Evolutionary conservation across 2,113 vertebrate genomes (phyloP).

Genomic region (Aphelocoma coerulescens): DNA sequence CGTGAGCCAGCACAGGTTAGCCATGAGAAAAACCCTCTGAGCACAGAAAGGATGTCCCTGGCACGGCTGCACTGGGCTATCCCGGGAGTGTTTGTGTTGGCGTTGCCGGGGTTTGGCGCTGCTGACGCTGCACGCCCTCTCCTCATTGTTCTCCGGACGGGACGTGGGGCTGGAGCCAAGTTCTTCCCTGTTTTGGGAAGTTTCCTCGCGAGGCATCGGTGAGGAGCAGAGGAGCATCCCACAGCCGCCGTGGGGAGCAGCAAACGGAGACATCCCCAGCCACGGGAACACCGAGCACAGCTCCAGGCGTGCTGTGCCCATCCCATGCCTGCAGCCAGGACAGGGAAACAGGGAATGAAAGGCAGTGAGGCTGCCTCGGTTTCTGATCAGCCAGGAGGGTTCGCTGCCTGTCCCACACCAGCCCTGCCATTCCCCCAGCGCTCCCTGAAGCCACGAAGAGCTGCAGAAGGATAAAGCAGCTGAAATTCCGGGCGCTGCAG

Average conservation of each 20-base stretch:
- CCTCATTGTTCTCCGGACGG: not conserved
- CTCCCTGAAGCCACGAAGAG: accelerated
- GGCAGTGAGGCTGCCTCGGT: accelerated
- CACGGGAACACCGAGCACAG: accelerated
- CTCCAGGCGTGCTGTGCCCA: accelerated
- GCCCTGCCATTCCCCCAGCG: accelerated
- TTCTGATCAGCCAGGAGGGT: not conserved
- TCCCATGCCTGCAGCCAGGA: accelerated
- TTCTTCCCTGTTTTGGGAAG: accelerated
- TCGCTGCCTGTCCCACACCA: not conserved
- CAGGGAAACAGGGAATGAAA: accelerated
- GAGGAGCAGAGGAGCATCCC: not conserved
- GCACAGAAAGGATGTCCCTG: not conserved
- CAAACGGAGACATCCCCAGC: accelerated
- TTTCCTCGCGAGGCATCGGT: accelerated
- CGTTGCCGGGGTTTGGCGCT: not conserved
- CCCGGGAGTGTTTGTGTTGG: not conserved
- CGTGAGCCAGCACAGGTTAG: not conserved
- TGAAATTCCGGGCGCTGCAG: not conserved
- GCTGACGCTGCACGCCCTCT: accelerated
- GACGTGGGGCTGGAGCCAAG: not conserved
- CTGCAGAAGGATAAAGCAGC: not conserved
- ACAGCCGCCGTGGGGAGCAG: accelerated
- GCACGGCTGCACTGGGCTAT: not conserved
- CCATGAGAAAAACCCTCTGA: not conserved